Evolutionary conservation across 2,888 invertebrate genomes (phyloP).

Genomic region (Xestoiulus laeticollis): DNA sequence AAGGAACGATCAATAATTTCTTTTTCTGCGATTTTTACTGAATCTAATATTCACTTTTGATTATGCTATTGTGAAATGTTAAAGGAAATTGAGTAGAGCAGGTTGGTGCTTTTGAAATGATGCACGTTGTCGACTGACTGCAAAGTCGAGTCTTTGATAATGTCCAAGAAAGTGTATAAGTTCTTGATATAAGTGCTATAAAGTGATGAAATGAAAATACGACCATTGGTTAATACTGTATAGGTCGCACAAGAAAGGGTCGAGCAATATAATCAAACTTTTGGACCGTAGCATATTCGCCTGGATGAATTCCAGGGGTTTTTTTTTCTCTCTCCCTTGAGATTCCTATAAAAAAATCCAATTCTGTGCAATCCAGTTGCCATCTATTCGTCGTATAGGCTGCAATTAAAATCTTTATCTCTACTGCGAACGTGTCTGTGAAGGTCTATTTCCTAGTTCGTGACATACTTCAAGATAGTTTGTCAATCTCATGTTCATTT

Average conservation of each 20-base stretch:
- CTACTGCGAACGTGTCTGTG: conserved; percentile 9
- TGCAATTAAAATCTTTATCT: conserved; percentile 49
- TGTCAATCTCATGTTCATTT: neutral
- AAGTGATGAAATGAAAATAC: neutral
- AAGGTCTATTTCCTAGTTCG: neutral
- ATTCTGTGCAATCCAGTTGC: neutral
- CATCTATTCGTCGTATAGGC: neutral
- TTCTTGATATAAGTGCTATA: conserved; percentile 8
- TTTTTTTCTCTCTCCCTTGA: neutral
- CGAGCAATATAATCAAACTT: neutral
- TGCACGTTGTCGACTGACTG: conserved; percentile 15
- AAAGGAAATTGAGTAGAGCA: neutral
- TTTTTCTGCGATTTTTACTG: neutral
- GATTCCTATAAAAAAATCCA: conserved; percentile 22
- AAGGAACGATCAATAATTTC: neutral
- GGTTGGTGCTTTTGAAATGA: neutral
- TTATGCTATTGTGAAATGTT: neutral
- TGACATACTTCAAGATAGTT: neutral
- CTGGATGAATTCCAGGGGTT: neutral
- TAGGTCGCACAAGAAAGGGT: neutral
- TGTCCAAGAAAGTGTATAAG: neutral
- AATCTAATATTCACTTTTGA: neutral
- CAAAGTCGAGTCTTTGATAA: neutral
- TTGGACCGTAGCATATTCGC: conserved; percentile 1
- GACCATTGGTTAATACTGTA: neutral